Evolutionary conservation across 2,797 vertebrate genomes (phyloP).

Genomic region (Crypturellus tataupa): DNA sequence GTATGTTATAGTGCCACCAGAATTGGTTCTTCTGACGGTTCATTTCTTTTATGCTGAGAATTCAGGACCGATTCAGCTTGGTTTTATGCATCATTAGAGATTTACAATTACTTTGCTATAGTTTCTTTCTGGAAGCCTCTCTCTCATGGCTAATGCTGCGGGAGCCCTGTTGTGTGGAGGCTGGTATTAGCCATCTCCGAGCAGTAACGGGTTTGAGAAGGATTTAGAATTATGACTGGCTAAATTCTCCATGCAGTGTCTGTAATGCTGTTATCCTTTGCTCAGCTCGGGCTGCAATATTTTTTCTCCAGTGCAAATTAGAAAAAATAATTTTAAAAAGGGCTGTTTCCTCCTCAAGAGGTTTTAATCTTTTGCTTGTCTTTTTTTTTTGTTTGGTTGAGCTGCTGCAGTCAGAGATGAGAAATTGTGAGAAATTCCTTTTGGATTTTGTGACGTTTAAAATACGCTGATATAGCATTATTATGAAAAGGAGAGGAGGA

Average conservation of each 20-base stretch:
- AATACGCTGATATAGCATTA: constrained; percentile 15
- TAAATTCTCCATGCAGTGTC: constrained; percentile 43
- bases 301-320: constrained; percentile 38
- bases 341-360: constrained; percentile 1
- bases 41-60: constrained; percentile 73
- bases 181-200: constrained; percentile 64
- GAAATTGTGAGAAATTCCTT: constrained; percentile 56
- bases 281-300: constrained; percentile 54
- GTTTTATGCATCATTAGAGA: constrained; percentile 80
- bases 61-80: constrained; percentile 71
- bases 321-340: not conserved
- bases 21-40: constrained; percentile 72
- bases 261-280: constrained; percentile 72
- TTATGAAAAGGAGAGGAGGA: constrained; percentile 9
- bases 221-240: constrained; percentile 73
- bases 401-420: constrained; percentile 13
- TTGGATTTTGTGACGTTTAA: constrained; percentile 63
- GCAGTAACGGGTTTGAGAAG: constrained; percentile 71
- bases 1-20: constrained; percentile 63
- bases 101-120: constrained; percentile 78
- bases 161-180: constrained; percentile 64
- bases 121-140: constrained; percentile 70
- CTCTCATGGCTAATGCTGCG: constrained; percentile 67
- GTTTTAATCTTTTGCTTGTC: constrained; percentile 44
- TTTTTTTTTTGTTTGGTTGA: not conserved